These are phyloP conservation scores for Nannoperca australis DNA, from an alignment of 2,797 vertebrate genomes.

Conservation along the genomic window DNA sequence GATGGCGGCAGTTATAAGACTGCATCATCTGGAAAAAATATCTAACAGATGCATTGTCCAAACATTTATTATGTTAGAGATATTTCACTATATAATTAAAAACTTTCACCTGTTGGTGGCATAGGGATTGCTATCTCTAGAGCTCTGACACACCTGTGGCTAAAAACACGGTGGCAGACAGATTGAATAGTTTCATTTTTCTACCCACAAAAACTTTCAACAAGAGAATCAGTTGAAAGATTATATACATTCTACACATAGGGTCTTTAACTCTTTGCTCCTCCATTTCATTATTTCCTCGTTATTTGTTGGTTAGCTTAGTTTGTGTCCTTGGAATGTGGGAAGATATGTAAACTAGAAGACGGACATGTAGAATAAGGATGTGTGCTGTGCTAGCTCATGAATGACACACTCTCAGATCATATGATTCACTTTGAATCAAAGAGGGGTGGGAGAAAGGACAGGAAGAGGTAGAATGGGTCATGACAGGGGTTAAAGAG, in stretches of 20 bases:
- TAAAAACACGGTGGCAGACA: neutral
- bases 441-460: neutral
- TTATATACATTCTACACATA: neutral
- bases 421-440: constrained; percentile 1
- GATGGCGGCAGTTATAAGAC: neutral
- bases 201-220: neutral
- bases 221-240: neutral
- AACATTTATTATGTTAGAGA: too few species aligned
- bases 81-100: neutral
- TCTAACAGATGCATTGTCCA: too few species aligned
- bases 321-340: constrained; percentile 43
- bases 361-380: neutral
- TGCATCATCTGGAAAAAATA: too few species aligned
- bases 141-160: neutral
- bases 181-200: neutral
- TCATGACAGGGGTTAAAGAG: neutral
- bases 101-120: neutral
- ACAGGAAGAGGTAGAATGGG: constrained; percentile 15
- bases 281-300: neutral
- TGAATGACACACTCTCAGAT: constrained; percentile 1
- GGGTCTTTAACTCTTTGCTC: neutral
- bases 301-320: constrained; percentile 38
- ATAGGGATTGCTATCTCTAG: neutral
- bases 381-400: constrained; percentile 15
- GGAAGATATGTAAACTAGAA: neutral